phyloP scores from a whole-genome alignment of 2,888 invertebrate genomes.

The Syrphus vitripennis region DNA sequence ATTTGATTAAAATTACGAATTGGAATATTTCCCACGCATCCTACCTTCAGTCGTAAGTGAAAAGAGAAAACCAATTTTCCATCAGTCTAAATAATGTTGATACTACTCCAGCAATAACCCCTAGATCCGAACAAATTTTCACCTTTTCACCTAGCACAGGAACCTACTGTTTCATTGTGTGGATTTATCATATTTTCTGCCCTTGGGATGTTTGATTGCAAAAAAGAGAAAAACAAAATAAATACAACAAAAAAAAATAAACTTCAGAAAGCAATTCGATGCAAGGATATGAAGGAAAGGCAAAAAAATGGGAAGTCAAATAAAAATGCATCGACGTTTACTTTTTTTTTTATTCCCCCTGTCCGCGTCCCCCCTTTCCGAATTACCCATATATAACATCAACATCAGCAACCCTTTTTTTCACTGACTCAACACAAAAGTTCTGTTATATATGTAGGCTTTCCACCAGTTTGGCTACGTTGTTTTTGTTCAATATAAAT shows the following conservation, averaged over 20 bases:
- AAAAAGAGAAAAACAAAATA: slow-evolving; percentile 4
- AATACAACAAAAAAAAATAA: not conserved
- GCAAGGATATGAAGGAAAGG: slow-evolving; percentile 35
- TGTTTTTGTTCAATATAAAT: slow-evolving; percentile 45
- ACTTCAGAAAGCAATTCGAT: slow-evolving; percentile 47
- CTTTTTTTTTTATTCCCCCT: not conserved
- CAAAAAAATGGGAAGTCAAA: slow-evolving; percentile 35
- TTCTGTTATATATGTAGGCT: slow-evolving; percentile 26
- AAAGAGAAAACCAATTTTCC: too few relatives aligned
- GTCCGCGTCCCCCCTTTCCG: too few relatives aligned
- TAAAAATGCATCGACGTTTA: slow-evolving; percentile 62
- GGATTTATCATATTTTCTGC: slow-evolving; percentile 69
- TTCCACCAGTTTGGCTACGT: slow-evolving; percentile 32
- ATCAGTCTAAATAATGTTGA: too few relatives aligned
- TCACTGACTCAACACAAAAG: not conserved
- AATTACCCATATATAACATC: not conserved
- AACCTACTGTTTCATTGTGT: slow-evolving; percentile 52
- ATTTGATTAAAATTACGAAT: too few relatives aligned
- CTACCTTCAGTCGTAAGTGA: too few relatives aligned
- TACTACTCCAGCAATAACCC: not conserved
- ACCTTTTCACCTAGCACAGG: slow-evolving; percentile 37
- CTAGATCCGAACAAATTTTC: slow-evolving; percentile 40
- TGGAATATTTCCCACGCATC: too few relatives aligned
- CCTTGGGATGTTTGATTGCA: slow-evolving; percentile 68
- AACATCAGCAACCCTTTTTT: not conserved